Percentiles rank a stretch among this genome's conserved stretches.
Conservation (phyloP, 2,888 invertebrate species). For the Drosophila setosimentum region DNA sequence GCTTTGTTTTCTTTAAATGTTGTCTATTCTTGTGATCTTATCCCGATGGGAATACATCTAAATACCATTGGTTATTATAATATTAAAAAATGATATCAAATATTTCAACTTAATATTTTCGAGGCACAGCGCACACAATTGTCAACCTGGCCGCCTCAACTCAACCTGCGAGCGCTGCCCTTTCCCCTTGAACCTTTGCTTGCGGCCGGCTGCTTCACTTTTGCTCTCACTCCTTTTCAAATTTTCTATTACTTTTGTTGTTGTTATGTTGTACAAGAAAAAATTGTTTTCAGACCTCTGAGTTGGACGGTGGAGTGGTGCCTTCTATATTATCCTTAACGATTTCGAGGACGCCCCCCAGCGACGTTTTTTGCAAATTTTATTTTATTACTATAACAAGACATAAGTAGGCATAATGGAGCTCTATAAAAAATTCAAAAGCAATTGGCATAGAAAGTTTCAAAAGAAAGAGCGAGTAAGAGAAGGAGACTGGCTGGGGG, state of each 20-base stretch:
- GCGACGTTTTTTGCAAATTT: conserved; percentile 71
- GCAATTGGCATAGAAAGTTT: conserved; percentile 79
- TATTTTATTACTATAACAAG: conserved; percentile 84
- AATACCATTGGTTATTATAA: neutral
- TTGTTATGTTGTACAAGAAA: conserved; percentile 36
- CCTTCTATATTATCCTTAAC: conserved; percentile 66
- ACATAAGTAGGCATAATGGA: conserved; percentile 83
- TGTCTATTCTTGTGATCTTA: neutral
- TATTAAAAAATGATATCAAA: neutral
- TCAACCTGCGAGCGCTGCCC: conserved; percentile 2
- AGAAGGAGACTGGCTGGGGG: neutral
- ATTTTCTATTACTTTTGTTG: conserved; percentile 13
- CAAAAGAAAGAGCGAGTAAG: neutral
- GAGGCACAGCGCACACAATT: conserved; percentile 3
- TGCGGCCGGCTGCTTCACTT: conserved; percentile 25
- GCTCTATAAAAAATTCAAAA: conserved; percentile 82
- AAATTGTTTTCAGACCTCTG: conserved; percentile 55
- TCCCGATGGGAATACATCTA: neutral
- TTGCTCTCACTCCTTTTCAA: conserved; percentile 29
- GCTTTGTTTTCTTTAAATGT: neutral
- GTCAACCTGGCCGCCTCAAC: conserved; percentile 28
- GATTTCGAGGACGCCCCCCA: conserved; percentile 44
- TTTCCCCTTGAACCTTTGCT: conserved; percentile 18
- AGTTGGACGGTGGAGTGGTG: conserved; percentile 31
- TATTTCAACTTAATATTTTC: neutral